Evolutionary conservation across 2,888 invertebrate genomes (phyloP), one percentile per base, ranked within the genome.

Genomic region (Panzeria rudis): DNA sequence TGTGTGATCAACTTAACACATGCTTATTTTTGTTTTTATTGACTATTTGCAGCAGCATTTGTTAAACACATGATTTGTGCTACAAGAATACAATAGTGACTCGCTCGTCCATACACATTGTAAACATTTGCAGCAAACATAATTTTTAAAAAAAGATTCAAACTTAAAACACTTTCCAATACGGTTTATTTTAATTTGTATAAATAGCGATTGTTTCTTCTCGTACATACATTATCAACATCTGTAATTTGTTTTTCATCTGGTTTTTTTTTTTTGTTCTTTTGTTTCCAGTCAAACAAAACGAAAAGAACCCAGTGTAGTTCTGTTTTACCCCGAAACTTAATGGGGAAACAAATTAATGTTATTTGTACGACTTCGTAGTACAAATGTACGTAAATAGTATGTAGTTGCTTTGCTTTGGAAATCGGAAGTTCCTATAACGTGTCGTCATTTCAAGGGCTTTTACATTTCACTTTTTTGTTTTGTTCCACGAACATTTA

Each of bases 41-140:
- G 69, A 69, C 78, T 68, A 77, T 81, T 84, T 78, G 59, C 64
- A 77, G 56, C 84, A 82, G 84, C 86, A 86, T 84, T 86, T 84
- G 86, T 82, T 84, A 50, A 86, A 84, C 86, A 86, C 71, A 86
- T 86, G 85, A 85, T 79, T 73, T 73, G 80, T 75, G 59, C 54
- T 32, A 59, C 3, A 41, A 23, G 5, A 68, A 15, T n/a, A 6
- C 41, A 25, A 61, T 25, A 62, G 23, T 41, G 23, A 52, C 35
- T 13, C n/a, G 3, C 35, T n/a, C 17, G 11, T 59, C 29, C 29
- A 29, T 29, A 59, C 59, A 47, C 35, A 72, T 59, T 47, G 32
- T 59, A 61, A 73, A 80, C 82, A 82, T 75, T 81, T 69, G 68
- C 68, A 68, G 54, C 54, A 64, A 47, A 61, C 32, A 35, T 15